phyloP scores from a whole-genome alignment of 2,888 invertebrate genomes.

The Panopea generosa region DNA sequence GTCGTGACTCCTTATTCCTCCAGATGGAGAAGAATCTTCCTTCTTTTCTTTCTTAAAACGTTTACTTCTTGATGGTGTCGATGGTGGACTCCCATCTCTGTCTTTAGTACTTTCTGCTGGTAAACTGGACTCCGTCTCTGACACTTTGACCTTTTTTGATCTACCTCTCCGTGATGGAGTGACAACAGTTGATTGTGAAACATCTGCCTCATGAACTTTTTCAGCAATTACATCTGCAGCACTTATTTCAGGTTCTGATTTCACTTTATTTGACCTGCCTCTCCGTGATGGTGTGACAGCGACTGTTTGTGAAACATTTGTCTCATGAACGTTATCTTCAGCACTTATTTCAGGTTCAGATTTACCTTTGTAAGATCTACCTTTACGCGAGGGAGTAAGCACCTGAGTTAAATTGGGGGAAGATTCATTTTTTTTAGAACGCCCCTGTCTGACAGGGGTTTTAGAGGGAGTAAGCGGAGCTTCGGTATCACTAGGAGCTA shows the following conservation, averaged over 20 bases:
- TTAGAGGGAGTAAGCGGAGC: not conserved
- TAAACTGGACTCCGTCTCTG: conserved; percentile 2
- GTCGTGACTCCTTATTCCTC: conserved; percentile 32
- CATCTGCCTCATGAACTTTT: conserved; percentile 4
- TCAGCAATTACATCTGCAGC: conserved; percentile 13
- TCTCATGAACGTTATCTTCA: not conserved
- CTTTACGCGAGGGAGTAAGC: conserved; percentile 39
- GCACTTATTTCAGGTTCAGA: conserved; percentile 8
- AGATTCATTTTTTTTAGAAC: conserved; percentile 12
- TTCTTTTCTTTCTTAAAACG: conserved; percentile 20
- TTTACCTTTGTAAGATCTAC: conserved; percentile 17
- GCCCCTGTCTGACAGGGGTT: conserved; percentile 30
- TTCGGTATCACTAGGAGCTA: not conserved
- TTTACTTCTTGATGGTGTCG: conserved; percentile 19
- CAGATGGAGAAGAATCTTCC: conserved; percentile 3
- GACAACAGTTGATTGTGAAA: not conserved
- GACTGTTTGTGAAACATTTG: conserved; percentile 7
- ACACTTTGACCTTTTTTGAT: conserved; percentile 1
- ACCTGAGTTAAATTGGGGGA: not conserved
- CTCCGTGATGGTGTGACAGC: conserved; percentile 44
- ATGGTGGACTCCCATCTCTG: not conserved
- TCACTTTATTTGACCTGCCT: conserved; percentile 31
- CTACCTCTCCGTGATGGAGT: conserved; percentile 14
- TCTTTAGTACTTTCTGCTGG: not conserved
- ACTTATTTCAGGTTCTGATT: conserved; percentile 15